Conservation (phyloP, 2,113 vertebrate genomes). For the Malurus alboscapulatus region DNA sequence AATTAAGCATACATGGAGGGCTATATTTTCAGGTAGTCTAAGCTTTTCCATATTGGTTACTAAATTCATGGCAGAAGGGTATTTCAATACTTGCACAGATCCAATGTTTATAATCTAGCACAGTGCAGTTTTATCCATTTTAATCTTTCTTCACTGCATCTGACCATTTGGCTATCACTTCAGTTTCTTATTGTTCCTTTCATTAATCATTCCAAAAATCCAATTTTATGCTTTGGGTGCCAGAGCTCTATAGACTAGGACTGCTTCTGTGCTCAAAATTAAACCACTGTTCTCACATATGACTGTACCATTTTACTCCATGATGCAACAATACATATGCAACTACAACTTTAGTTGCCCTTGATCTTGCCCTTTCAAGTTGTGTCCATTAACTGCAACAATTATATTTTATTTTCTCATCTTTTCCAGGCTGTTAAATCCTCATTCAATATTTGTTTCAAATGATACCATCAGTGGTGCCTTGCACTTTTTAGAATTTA, state of each 20-base stretch:
- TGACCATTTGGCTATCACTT: neutral
- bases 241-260: neutral
- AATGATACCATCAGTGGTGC: neutral
- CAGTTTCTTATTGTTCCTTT: neutral
- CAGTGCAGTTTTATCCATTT: neutral
- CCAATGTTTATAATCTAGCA: neutral
- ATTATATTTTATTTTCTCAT: conserved; percentile 14
- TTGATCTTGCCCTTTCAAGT: conserved; percentile 4
- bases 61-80: neutral
- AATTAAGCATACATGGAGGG: neutral
- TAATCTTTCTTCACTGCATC: neutral
- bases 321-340: neutral
- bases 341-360: neutral
- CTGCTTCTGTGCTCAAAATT: neutral
- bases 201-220: neutral
- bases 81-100: neutral
- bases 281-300: neutral
- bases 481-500: neutral
- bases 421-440: conserved; percentile 27
- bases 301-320: neutral
- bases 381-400: neutral
- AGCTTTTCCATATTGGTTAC: neutral
- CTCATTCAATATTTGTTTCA: neutral
- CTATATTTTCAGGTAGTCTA: neutral
- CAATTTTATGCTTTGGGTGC: neutral